Evolutionary conservation across 2,888 invertebrate genomes (phyloP).

Genomic region (Agonopterix subpropinquella): DNA sequence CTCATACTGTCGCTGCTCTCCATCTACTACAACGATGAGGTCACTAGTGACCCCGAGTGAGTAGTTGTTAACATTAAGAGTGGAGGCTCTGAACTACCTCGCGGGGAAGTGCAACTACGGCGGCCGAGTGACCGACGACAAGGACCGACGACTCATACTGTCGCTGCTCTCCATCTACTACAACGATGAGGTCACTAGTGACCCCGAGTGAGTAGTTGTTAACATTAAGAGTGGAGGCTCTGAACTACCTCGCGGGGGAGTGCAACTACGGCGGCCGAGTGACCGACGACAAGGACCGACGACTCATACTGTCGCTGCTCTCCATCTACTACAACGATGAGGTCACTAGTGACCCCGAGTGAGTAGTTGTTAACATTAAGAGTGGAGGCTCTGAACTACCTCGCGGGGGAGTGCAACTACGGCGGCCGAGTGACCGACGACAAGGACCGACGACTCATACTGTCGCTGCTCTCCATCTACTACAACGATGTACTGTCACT

Average conservation of each 20-base stretch:
- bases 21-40: too few relatives aligned
- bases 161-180: constrained; percentile 89
- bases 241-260: constrained; percentile 93
- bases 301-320: constrained; percentile 87
- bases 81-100: constrained; percentile 91
- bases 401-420: constrained; percentile 97
- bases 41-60: too few relatives aligned
- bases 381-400: constrained; percentile 91
- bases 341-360: constrained; percentile 79
- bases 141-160: constrained; percentile 90
- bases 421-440: constrained; percentile 96
- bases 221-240: constrained; percentile 83
- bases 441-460: constrained; percentile 91
- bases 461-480: constrained; percentile 86
- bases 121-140: constrained; percentile 95
- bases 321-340: constrained; percentile 86
- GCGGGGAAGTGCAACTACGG: constrained; percentile 98
- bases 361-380: constrained; percentile 27
- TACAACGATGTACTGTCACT: too few relatives aligned
- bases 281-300: constrained; percentile 94
- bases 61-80: too few relatives aligned
- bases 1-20: constrained; percentile 87
- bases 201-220: constrained; percentile 68
- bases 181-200: constrained; percentile 80
- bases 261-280: constrained; percentile 97